Evolutionary conservation across 2,888 invertebrate genomes (phyloP), one percentile per base, ranked within the genome.

Genomic region (Crepidodera aurea): DNA sequence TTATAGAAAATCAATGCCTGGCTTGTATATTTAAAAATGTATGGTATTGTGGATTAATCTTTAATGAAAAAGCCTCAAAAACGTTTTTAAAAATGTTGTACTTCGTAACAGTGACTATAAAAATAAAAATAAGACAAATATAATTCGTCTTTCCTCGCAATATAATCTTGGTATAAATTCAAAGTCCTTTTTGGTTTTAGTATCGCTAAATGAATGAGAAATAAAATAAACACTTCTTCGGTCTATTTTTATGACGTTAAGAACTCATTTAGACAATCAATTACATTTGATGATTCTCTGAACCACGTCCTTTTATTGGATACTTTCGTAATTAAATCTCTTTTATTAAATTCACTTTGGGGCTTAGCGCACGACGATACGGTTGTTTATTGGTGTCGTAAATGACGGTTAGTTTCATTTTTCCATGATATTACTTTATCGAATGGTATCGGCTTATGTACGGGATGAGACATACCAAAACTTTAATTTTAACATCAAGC

Each of bases 281-380:
- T 80, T 79, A 79, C 78, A 76, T 73, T 77, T 78, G 78, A 80
- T 79, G 80, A 78, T 78, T 79, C 78, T 73, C 78, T 79, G 78
- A 79, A 78, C 78, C 76, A 75, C 76, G 73, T 69, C 69, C 73
- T 75, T 77, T 75, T 77, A 67, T 67, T 65, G 59, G 58, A 64
- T 10, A 39, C 54, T 57, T 50, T 59, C 22, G 63, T 65, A 67
- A 67, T 67, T 63, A 67, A 63, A 59, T 46, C 57, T 56, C 59
- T 67, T 64, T 65, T 65, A 67, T 65, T 65, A 67, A 67, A 67
- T 65, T 60, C 62, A 55, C 57, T 59, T 62, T 55, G 51, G 48
- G 62, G 51, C 62, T 59, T 22, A 44, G 62, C 44, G 55, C 55
- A 58, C 64, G 27, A 44, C 48, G 53, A 51, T 63, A 25, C 53